These are phyloP conservation scores for Bombus huntii DNA, from an alignment of 1,140 invertebrate genomes.

Conservation along the genomic window DNA sequence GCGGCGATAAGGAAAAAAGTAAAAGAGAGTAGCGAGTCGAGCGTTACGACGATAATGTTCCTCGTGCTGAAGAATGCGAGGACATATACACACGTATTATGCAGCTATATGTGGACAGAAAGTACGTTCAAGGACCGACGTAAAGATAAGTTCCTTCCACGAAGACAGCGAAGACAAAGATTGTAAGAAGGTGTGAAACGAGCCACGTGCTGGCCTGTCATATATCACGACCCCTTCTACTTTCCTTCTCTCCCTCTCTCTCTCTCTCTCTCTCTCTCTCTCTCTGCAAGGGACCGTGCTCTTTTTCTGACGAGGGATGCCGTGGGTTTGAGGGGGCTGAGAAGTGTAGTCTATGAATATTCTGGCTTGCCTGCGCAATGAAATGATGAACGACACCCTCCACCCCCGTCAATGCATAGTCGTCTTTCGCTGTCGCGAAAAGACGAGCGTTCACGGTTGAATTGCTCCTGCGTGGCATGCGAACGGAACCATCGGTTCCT, in stretches of 20 bases:
- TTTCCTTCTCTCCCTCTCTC: constrained; percentile 9
- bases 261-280: constrained; percentile 3
- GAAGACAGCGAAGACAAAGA: constrained; percentile 68
- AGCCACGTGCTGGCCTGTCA: constrained; percentile 75
- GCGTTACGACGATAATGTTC: constrained; percentile 36
- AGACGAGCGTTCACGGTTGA: constrained; percentile 72
- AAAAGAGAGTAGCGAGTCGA: not conserved
- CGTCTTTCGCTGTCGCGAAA: constrained; percentile 48
- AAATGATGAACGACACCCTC: constrained; percentile 78
- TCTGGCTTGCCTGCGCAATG: constrained; percentile 72
- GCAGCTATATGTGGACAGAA: constrained; percentile 26
- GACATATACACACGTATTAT: constrained; percentile 19
- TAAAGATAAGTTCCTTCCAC: constrained; percentile 72
- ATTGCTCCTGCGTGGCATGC: constrained; percentile 71
- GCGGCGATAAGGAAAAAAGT: not conserved
- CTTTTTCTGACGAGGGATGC: constrained; percentile 39
- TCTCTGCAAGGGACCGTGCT: not conserved
- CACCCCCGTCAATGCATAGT: constrained; percentile 47
- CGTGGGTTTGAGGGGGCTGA: constrained; percentile 28
- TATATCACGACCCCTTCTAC: constrained; percentile 75
- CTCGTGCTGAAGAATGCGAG: constrained; percentile 26
- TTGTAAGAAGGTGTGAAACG: constrained; percentile 78
- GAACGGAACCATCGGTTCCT: constrained; percentile 79
- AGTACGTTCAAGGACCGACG: constrained; percentile 63
- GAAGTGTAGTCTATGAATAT: constrained; percentile 79